A percentile compares a stretch with the other conserved stretches of the same genome.
Evolutionary conservation across 1,140 invertebrate species (phyloP).

Genomic region (Drosophila sturtevanti): DNA sequence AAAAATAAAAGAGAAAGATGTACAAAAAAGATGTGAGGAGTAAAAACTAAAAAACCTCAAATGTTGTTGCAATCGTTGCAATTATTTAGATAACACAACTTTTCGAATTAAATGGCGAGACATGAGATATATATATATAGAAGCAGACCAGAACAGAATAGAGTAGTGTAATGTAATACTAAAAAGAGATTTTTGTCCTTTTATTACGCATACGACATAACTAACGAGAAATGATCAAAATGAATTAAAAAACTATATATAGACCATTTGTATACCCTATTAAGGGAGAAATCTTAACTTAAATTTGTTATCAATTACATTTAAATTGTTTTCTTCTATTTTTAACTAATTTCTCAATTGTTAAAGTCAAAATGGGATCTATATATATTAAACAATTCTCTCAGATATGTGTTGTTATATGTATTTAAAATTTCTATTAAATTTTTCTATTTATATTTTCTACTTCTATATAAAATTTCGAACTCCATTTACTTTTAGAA

Average conservation of each 20-base stretch:
- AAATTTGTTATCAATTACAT: too few species aligned
- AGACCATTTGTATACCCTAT: neutral
- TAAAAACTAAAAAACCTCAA: constrained; percentile 34
- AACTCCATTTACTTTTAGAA: too few species aligned
- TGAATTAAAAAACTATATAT: neutral
- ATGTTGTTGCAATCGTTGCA: constrained; percentile 60
- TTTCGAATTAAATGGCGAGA: constrained; percentile 76
- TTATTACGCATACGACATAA: constrained; percentile 73
- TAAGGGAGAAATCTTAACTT: neutral
- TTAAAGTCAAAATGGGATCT: too few species aligned
- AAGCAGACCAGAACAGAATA: constrained; percentile 17
- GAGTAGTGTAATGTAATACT: neutral
- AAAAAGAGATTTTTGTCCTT: constrained; percentile 16
- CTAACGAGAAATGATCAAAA: constrained; percentile 41
- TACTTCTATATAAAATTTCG: too few species aligned
- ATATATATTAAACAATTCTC: too few species aligned
- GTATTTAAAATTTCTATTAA: too few species aligned
- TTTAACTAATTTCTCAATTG: too few species aligned
- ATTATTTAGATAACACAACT: constrained; percentile 79
- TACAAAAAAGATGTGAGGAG: neutral
- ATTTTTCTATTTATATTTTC: too few species aligned
- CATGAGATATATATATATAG: constrained; percentile 46
- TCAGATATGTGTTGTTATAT: too few species aligned
- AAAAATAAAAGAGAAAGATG: too few species aligned
- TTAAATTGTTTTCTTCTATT: too few species aligned